A percentile compares a stretch with the other conserved stretches of the same genome.
Conservation (phyloP, 1,140 invertebrate species). For the Drosophila pectinifera region DNA sequence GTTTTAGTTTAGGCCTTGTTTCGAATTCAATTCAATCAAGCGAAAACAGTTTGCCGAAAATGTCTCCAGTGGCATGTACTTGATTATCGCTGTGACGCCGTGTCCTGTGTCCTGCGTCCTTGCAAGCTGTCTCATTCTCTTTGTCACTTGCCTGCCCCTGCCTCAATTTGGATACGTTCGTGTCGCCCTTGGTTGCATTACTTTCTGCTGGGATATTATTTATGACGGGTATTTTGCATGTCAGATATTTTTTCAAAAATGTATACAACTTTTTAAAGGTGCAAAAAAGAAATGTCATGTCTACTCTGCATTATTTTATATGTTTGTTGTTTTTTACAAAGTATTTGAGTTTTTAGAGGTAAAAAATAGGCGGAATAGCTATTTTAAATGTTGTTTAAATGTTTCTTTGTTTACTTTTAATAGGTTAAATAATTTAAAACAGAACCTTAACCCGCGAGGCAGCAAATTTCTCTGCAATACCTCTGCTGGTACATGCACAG, state of each 20-base stretch:
- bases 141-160: constrained; percentile 12
- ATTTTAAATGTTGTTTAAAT: no score
- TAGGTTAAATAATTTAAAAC: no score
- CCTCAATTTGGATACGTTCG: constrained; percentile 2
- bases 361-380: no score
- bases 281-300: no score
- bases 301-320: no score
- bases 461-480: no score
- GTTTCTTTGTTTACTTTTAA: not conserved
- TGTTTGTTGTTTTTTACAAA: no score
- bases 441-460: no score
- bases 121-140: constrained; percentile 9
- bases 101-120: constrained; percentile 22
- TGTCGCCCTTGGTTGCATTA: not conserved
- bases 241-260: not conserved
- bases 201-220: constrained; percentile 3
- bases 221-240: constrained; percentile 7
- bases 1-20: constrained; percentile 63
- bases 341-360: no score
- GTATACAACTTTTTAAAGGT: not conserved
- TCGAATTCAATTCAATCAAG: constrained; percentile 78
- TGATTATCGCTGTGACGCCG: constrained; percentile 54
- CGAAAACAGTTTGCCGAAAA: constrained; percentile 72
- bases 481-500: no score
- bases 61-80: constrained; percentile 80